Evolutionary conservation across 1,140 invertebrate genomes (phyloP).

Genomic region (Capitella teleta): DNA sequence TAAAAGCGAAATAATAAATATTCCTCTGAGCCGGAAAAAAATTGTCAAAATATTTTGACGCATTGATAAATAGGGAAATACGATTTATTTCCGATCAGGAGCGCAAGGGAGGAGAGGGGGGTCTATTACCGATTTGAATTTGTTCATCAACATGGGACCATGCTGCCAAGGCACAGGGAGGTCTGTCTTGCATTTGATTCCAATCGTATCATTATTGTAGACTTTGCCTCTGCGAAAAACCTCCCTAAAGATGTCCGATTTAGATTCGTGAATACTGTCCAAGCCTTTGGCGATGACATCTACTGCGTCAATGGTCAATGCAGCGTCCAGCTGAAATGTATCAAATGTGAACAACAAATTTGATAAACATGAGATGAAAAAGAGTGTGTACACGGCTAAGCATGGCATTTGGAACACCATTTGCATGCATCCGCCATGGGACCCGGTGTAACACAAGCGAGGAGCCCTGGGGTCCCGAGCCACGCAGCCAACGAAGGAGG

Average conservation of each 20-base stretch:
- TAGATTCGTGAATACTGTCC: conserved; percentile 18
- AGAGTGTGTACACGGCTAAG: too few species aligned
- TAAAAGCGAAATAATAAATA: not conserved
- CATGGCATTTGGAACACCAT: too few species aligned
- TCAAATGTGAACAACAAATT: not conserved
- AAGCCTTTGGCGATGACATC: conserved; percentile 22
- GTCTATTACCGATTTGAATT: conserved; percentile 3
- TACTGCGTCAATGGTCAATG: conserved; percentile 29
- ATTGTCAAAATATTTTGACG: not conserved
- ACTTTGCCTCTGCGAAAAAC: conserved; percentile 28
- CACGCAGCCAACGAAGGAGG: too few species aligned
- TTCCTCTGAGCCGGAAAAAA: not conserved
- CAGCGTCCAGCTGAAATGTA: conserved; percentile 23
- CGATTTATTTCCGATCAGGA: not conserved
- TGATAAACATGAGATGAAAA: not conserved
- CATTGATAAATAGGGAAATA: not conserved
- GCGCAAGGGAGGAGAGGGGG: not conserved
- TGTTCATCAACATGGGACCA: conserved; percentile 2
- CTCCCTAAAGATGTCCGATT: conserved; percentile 22
- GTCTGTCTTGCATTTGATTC: conserved; percentile 21
- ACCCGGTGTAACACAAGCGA: too few species aligned
- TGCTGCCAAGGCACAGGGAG: not conserved
- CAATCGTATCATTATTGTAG: conserved; percentile 31
- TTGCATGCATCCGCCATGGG: too few species aligned
- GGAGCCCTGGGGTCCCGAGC: too few species aligned